Conservation (phyloP, 2,113 vertebrate species). For the Protobothrops mucrosquamatus region DNA sequence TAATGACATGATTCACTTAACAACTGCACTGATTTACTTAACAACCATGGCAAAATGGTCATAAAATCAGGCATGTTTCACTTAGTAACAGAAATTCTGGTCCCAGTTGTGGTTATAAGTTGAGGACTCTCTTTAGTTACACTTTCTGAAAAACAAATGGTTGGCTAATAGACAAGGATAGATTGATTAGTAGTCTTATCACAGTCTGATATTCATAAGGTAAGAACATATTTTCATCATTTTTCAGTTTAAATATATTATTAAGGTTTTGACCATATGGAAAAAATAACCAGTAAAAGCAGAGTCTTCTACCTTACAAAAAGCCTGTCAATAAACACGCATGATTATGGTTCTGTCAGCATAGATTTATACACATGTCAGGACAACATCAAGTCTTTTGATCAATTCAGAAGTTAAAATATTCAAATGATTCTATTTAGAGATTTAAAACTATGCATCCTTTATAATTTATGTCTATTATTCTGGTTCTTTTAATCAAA, state of each 20-base stretch:
- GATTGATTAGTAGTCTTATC: neutral
- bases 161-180: neutral
- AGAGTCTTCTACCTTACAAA: slow-evolving; percentile 21
- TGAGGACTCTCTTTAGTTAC: neutral
- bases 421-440: slow-evolving; percentile 65
- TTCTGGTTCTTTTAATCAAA: slow-evolving; percentile 52
- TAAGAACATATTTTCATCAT: slow-evolving; percentile 27
- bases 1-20: too few species aligned
- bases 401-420: slow-evolving; percentile 68
- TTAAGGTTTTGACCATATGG: slow-evolving; percentile 42
- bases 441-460: slow-evolving; percentile 48
- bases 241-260: slow-evolving; percentile 26
- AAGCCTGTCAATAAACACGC: neutral
- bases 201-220: neutral
- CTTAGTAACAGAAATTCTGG: too few species aligned
- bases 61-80: too few species aligned
- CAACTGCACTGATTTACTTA: too few species aligned
- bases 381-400: slow-evolving; percentile 40
- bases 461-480: slow-evolving; percentile 44
- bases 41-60: too few species aligned
- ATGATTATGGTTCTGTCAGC: slow-evolving; percentile 5
- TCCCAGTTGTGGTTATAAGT: too few species aligned
- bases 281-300: slow-evolving; percentile 48
- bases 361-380: slow-evolving; percentile 39
- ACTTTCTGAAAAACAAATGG: neutral